These are phyloP conservation scores for Silurus lanzhouensis DNA, from an alignment of 2,797 vertebrate genomes.

Conservation along the genomic window DNA sequence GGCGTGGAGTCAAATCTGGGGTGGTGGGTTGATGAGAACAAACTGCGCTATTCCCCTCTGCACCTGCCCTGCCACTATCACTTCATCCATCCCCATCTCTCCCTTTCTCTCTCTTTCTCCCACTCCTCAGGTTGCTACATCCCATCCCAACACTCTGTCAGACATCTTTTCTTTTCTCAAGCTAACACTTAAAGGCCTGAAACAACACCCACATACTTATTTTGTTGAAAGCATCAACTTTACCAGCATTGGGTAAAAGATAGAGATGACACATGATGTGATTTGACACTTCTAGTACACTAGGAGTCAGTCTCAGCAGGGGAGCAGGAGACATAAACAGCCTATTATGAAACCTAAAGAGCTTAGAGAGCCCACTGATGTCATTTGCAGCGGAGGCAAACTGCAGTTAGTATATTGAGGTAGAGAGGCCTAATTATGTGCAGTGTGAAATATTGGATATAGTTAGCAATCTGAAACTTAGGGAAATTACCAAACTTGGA, in stretches of 20 bases:
- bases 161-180: slow-evolving; percentile 11
- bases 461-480: slow-evolving; percentile 26
- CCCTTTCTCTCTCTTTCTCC: slow-evolving; percentile 3
- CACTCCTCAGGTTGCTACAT: not conserved
- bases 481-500: slow-evolving; percentile 4
- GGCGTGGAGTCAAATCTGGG: slow-evolving; percentile 41
- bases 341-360: slow-evolving; percentile 39
- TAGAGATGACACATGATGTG: slow-evolving; percentile 35
- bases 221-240: slow-evolving; percentile 31
- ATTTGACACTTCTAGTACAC: slow-evolving; percentile 46
- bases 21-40: slow-evolving; percentile 49
- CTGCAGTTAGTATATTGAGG: slow-evolving; percentile 18
- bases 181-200: slow-evolving; percentile 1
- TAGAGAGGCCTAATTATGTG: slow-evolving; percentile 30
- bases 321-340: slow-evolving; percentile 31
- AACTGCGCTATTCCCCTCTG: slow-evolving; percentile 52
- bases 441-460: slow-evolving; percentile 20
- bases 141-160: not conserved
- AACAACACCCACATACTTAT: slow-evolving; percentile 7
- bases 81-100: slow-evolving; percentile 16
- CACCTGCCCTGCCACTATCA: slow-evolving; percentile 37
- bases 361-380: slow-evolving; percentile 35
- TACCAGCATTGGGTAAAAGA: slow-evolving; percentile 24
- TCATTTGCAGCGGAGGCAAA: slow-evolving; percentile 18
- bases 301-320: slow-evolving; percentile 45